Conservation (phyloP, 2,797 vertebrate genomes). For the Argyrosomus regius region DNA sequence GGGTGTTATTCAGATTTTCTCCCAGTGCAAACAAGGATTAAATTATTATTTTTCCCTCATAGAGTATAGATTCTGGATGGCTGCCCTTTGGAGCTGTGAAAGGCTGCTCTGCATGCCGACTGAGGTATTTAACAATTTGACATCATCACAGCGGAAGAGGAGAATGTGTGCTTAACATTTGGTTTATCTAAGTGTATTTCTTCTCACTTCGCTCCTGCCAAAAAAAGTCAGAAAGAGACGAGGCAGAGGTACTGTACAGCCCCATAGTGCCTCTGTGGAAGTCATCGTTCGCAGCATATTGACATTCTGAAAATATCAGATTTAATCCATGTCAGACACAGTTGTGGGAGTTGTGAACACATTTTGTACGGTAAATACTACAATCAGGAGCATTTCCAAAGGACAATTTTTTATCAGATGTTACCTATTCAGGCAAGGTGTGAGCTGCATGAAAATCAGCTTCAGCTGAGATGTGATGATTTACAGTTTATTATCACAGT, state of each 20-base stretch:
- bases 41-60: slow-evolving; percentile 1
- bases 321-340: slow-evolving; percentile 9
- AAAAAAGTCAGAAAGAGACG: neutral
- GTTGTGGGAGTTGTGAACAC: slow-evolving; percentile 3
- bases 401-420: neutral
- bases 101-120: slow-evolving; percentile 20
- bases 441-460: neutral
- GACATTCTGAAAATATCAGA: slow-evolving; percentile 8
- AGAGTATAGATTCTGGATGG: slow-evolving; percentile 23
- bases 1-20: neutral
- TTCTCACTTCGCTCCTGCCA: slow-evolving; percentile 7
- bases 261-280: slow-evolving; percentile 7
- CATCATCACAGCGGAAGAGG: slow-evolving; percentile 3
- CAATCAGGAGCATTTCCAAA: neutral
- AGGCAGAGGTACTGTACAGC: neutral
- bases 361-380: slow-evolving; percentile 11
- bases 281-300: slow-evolving; percentile 4
- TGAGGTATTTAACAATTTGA: neutral
- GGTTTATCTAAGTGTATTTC: slow-evolving; percentile 9
- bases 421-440: neutral
- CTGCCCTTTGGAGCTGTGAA: slow-evolving; percentile 26
- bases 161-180: slow-evolving; percentile 10
- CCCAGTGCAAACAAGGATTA: neutral
- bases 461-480: neutral
- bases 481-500: neutral